Evolutionary conservation across 2,797 vertebrate species (phyloP).

Genomic region (Pagetopsis macropterus): DNA sequence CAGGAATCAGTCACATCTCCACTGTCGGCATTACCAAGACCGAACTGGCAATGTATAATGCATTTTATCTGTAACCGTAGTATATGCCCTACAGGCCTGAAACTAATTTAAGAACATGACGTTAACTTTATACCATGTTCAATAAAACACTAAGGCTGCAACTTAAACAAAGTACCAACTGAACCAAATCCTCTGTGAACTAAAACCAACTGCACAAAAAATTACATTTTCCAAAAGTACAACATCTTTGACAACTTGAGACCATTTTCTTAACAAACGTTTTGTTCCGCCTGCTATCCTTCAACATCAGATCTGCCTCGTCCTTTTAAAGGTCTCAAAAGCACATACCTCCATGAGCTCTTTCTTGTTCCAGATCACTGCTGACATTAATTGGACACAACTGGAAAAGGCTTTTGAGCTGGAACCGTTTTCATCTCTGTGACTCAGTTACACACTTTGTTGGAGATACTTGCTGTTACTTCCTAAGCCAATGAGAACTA

Average conservation of each 20-base stretch:
- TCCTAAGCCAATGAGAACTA: conserved; percentile 29
- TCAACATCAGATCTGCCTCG: conserved; percentile 36
- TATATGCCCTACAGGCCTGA: not conserved
- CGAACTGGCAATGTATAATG: not conserved
- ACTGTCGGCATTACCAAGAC: not conserved
- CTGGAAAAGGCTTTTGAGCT: conserved; percentile 58
- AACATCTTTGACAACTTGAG: not conserved
- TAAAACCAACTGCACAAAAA: not conserved
- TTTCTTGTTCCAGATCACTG: conserved; percentile 66
- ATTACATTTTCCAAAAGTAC: not conserved
- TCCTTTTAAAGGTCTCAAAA: conserved; percentile 40
- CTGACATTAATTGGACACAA: conserved; percentile 66
- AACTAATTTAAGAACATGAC: not conserved
- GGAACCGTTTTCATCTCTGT: conserved; percentile 59
- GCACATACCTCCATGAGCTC: conserved; percentile 40
- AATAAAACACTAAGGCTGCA: not conserved
- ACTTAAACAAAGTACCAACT: not conserved
- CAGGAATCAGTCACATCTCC: not conserved
- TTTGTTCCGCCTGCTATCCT: conserved; percentile 22
- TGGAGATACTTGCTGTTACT: conserved; percentile 38
- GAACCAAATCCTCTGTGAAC: not conserved
- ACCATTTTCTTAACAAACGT: conserved; percentile 6
- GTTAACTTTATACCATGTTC: not conserved
- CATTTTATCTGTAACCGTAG: not conserved
- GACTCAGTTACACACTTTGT: conserved; percentile 51